These are phyloP conservation scores for Solea senegalensis DNA, from an alignment of 2,113 vertebrate genomes.

Conservation along the genomic window DNA sequence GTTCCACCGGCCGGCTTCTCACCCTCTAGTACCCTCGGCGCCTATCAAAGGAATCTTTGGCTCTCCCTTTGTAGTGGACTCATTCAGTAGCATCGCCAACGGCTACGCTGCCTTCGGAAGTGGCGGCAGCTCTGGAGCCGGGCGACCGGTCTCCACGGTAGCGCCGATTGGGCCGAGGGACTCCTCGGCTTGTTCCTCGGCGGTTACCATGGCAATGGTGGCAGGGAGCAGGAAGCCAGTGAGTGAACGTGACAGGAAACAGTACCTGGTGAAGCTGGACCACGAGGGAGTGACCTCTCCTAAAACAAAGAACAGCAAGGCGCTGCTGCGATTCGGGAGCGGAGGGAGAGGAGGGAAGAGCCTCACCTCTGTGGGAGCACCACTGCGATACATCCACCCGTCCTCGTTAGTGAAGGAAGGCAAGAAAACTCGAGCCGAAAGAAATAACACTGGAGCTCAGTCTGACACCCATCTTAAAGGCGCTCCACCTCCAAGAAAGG, in stretches of 20 bases:
- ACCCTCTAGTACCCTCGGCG: constrained; percentile 67
- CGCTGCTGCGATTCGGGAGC: constrained; percentile 84
- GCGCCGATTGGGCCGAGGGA: constrained; percentile 74
- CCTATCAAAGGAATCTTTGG: constrained; percentile 87
- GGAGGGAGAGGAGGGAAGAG: constrained; percentile 79
- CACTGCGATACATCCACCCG: constrained; percentile 82
- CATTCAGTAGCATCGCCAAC: constrained; percentile 95
- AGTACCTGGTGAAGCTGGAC: constrained; percentile 95
- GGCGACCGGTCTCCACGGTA: constrained; percentile 63
- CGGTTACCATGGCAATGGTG: constrained; percentile 34
- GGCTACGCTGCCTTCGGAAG: constrained; percentile 87
- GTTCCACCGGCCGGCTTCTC: constrained; percentile 81
- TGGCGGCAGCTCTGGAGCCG: constrained; percentile 27
- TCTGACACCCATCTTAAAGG: constrained; percentile 82
- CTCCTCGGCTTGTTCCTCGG: constrained; percentile 54
- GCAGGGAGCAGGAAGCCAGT: constrained; percentile 51
- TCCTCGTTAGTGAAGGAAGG: constrained; percentile 84
- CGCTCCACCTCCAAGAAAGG: constrained; percentile 82
- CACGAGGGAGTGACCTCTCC: constrained; percentile 97
- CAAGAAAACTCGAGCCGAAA: constrained; percentile 78
- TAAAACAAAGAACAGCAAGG: constrained; percentile 94
- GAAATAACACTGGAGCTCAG: constrained; percentile 58
- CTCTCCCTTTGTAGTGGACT: constrained; percentile 91
- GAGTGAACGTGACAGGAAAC: constrained; percentile 80
- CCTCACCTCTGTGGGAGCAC: constrained; percentile 61